Evolutionary conservation across 2,797 vertebrate species (phyloP).

Genomic region (Decapterus maruadsi): DNA sequence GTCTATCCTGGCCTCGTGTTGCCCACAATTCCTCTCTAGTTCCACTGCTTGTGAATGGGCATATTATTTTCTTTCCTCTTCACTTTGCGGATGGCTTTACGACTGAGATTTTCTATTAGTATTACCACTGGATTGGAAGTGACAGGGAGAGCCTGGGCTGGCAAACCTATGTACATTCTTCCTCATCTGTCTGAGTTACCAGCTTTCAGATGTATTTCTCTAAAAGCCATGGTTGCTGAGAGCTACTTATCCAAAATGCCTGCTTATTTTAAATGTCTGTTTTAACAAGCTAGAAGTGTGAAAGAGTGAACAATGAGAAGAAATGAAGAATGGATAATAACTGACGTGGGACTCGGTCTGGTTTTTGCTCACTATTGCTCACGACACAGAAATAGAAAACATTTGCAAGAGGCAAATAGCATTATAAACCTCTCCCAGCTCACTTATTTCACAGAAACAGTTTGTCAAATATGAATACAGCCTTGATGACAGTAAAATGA

Average conservation of each 20-base stretch:
- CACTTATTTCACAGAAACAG: slow-evolving; percentile 23
- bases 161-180: slow-evolving; percentile 58
- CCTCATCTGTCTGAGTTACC: slow-evolving; percentile 54
- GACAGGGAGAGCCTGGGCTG: slow-evolving; percentile 55
- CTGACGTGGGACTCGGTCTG: slow-evolving; percentile 30
- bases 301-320: slow-evolving; percentile 34
- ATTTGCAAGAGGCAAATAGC: slow-evolving; percentile 56
- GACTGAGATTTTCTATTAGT: slow-evolving; percentile 69
- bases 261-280: slow-evolving; percentile 50
- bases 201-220: slow-evolving; percentile 37
- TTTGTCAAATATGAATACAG: slow-evolving; percentile 56
- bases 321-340: slow-evolving; percentile 52
- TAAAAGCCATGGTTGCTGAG: slow-evolving; percentile 34
- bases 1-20: slow-evolving; percentile 64
- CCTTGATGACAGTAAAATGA: slow-evolving; percentile 64
- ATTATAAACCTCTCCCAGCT: slow-evolving; percentile 39
- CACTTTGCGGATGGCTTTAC: slow-evolving; percentile 70
- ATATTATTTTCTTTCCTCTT: slow-evolving; percentile 70
- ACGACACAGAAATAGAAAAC: slow-evolving; percentile 46
- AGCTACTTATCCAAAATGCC: slow-evolving; percentile 43
- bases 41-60: slow-evolving; percentile 61
- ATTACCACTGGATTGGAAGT: slow-evolving; percentile 65
- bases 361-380: slow-evolving; percentile 26
- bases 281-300: slow-evolving; percentile 41
- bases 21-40: slow-evolving; percentile 65